Percentiles rank a stretch among this genome's conserved stretches.
phyloP scores from a whole-genome alignment of 2,797 vertebrate genomes.

The Tiaroga cobitis region DNA sequence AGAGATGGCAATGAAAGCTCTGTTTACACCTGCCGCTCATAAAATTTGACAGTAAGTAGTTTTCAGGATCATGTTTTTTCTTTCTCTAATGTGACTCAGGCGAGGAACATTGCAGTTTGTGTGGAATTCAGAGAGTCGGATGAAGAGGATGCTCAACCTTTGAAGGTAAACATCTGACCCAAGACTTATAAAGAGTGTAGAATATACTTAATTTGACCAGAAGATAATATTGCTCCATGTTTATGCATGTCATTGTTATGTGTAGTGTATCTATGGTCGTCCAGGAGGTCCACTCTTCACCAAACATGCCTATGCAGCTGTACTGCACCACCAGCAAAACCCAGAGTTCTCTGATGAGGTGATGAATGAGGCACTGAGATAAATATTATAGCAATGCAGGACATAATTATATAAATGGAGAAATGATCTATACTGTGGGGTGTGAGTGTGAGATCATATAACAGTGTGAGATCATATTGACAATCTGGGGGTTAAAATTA shows the following conservation, averaged over 20 bases:
- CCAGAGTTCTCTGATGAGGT: slow-evolving; percentile 99
- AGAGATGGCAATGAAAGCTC: slow-evolving; percentile 17
- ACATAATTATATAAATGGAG: neutral
- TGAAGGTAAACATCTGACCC: slow-evolving; percentile 80
- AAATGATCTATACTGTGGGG: neutral
- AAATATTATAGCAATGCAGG: neutral
- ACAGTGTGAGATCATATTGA: neutral
- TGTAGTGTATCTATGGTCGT: slow-evolving; percentile 92
- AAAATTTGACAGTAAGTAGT: neutral
- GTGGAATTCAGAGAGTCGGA: slow-evolving; percentile 97
- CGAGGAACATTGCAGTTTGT: slow-evolving; percentile 94
- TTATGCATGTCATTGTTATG: slow-evolving; percentile 18
- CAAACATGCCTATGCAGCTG: slow-evolving; percentile 86
- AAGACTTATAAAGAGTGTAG: neutral
- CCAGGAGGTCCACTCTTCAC: slow-evolving; percentile 89
- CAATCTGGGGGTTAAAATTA: neutral
- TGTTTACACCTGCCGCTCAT: neutral
- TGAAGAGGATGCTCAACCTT: slow-evolving; percentile 86
- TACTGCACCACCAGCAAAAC: slow-evolving; percentile 97
- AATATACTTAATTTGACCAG: neutral
- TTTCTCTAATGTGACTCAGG: slow-evolving; percentile 74
- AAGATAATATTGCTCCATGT: slow-evolving; percentile 8
- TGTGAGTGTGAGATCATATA: neutral
- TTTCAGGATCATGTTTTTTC: slow-evolving; percentile 9
- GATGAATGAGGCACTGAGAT: neutral